phyloP scores from a whole-genome alignment of 2,113 vertebrate genomes.

The Scopus umbretta region DNA sequence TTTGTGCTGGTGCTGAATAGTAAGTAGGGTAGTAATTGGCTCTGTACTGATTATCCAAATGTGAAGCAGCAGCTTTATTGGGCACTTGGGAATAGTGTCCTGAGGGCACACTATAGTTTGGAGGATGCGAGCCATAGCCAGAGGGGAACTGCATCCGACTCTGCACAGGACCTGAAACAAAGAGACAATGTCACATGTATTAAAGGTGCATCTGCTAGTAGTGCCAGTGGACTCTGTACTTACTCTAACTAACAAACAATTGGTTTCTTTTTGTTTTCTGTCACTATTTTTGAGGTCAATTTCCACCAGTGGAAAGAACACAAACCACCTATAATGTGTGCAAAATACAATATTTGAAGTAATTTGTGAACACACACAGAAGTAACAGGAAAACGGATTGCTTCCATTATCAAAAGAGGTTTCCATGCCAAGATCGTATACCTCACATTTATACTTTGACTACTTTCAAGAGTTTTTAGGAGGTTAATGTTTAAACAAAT shows the following conservation, averaged over 20 bases:
- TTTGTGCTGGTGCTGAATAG: constrained; percentile 75
- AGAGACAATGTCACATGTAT: neutral
- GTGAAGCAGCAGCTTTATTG: constrained; percentile 76
- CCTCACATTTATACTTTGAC: neutral
- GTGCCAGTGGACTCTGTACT: neutral
- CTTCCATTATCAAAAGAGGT: neutral
- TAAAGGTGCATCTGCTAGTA: neutral
- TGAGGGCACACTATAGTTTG: constrained; percentile 71
- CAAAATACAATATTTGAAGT: neutral
- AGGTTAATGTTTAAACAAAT: neutral
- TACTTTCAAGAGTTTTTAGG: neutral
- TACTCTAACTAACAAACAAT: neutral
- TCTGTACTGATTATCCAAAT: constrained; percentile 73
- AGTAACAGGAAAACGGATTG: neutral
- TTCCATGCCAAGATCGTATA: neutral
- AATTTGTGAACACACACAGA: neutral
- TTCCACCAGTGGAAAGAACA: neutral
- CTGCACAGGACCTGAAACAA: constrained; percentile 81
- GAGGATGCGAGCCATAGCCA: constrained; percentile 75
- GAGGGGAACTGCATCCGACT: constrained; percentile 72
- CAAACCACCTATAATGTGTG: neutral
- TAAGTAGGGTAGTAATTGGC: constrained; percentile 79
- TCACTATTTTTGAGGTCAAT: neutral
- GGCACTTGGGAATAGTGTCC: constrained; percentile 75
- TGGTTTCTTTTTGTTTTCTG: neutral